phyloP scores from a whole-genome alignment of 23 tunicate species.

The Clavelina lepadiformis region DNA sequence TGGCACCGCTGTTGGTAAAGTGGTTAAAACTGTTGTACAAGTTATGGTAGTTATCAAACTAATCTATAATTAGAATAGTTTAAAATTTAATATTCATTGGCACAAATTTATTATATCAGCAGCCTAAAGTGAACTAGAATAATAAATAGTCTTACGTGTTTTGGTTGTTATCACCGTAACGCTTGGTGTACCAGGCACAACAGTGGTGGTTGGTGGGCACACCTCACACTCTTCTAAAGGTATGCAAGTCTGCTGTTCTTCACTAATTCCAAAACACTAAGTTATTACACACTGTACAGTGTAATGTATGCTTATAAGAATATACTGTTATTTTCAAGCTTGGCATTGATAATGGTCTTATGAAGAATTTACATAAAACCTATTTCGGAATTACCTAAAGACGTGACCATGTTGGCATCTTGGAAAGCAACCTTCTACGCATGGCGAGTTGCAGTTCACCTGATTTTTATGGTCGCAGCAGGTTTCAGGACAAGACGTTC shows the following conservation, averaged over 20 bases:
- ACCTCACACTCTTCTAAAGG: constrained; percentile 27
- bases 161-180: constrained; percentile 12
- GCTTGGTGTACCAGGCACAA: constrained; percentile 31
- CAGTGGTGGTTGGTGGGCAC: constrained; percentile 43
- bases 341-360: too few relatives aligned
- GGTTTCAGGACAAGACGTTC: constrained; percentile 58
- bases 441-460: constrained; percentile 27
- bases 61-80: too few relatives aligned
- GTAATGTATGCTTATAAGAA: too few relatives aligned
- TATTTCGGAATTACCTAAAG: constrained; percentile 22
- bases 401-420: constrained; percentile 32
- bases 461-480: constrained; percentile 33
- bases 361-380: too few relatives aligned
- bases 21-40: too few relatives aligned
- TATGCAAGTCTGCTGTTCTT: constrained; percentile 36
- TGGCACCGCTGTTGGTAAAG: not conserved
- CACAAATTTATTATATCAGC: too few relatives aligned
- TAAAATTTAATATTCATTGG: too few relatives aligned
- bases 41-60: too few relatives aligned
- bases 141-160: too few relatives aligned
- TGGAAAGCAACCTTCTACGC: constrained; percentile 61
- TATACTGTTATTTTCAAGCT: too few relatives aligned
- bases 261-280: constrained; percentile 14
- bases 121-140: too few relatives aligned
- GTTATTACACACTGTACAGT: too few relatives aligned